Conservation (phyloP, 92 coral and sea anemone genomes). For the Epizoanthus rinbou region DNA sequence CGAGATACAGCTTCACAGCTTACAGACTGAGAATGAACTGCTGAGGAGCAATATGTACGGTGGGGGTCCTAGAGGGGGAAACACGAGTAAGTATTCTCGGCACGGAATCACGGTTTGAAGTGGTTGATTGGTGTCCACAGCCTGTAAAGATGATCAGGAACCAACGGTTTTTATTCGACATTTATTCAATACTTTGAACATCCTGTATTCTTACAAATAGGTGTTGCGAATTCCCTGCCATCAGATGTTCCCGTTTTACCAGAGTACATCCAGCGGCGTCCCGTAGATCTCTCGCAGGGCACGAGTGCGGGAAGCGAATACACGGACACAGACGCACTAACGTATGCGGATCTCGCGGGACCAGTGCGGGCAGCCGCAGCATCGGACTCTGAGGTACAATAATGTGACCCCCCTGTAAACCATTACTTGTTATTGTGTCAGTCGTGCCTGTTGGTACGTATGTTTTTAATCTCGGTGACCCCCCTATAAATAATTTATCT, state of each 20-base stretch:
- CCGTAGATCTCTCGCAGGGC: constrained; percentile 60
- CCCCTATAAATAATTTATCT: too few species aligned
- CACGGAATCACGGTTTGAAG: background rate
- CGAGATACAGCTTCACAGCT: constrained; percentile 74
- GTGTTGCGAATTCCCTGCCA: constrained; percentile 52
- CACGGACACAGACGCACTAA: constrained; percentile 91
- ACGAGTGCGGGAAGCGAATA: constrained; percentile 79
- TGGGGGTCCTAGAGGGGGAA: constrained; percentile 29
- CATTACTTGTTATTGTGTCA: background rate
- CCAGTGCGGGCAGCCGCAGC: constrained; percentile 42
- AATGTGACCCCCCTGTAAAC: background rate
- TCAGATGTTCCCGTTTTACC: constrained; percentile 55
- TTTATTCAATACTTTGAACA: background rate
- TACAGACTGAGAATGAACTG: constrained; percentile 71
- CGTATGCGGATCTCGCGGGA: constrained; percentile 71
- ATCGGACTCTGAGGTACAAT: constrained; percentile 74
- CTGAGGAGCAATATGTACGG: constrained; percentile 41
- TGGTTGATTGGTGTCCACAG: background rate
- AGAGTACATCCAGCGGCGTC: constrained; percentile 63
- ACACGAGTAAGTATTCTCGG: background rate
- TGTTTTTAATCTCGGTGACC: background rate
- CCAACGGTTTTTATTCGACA: background rate
- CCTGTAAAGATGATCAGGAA: too few species aligned
- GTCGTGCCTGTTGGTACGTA: background rate
- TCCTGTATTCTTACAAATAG: constrained; percentile 17